phyloP scores from a whole-genome alignment of 1,140 invertebrate species.

The Lordiphosa collinella region DNA sequence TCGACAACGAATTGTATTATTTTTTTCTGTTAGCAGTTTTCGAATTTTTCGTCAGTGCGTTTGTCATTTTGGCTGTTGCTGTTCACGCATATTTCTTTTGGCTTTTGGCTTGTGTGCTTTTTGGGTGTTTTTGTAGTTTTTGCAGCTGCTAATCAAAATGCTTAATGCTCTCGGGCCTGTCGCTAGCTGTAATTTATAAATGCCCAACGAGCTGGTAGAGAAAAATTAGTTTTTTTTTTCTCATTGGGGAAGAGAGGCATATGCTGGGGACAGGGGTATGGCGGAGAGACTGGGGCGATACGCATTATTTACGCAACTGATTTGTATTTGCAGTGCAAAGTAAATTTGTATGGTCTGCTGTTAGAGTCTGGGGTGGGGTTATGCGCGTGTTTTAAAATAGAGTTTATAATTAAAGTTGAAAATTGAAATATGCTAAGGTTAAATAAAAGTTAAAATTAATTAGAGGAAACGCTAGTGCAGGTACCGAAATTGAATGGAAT shows the following conservation, averaged over 20 bases:
- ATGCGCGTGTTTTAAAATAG: conserved; percentile 13
- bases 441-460: conserved; percentile 19
- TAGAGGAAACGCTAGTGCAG: not conserved
- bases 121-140: conserved; percentile 38
- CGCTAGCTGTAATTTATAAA: conserved; percentile 66
- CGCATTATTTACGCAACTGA: conserved; percentile 78
- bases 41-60: conserved; percentile 57
- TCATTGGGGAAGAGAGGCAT: not conserved
- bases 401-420: conserved; percentile 17
- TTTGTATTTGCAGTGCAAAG: conserved; percentile 74
- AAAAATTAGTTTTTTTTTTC: conserved; percentile 9
- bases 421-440: conserved; percentile 17
- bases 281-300: conserved; percentile 27
- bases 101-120: conserved; percentile 16
- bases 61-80: conserved; percentile 37
- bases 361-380: conserved; percentile 2
- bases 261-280: too few species aligned
- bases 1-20: conserved; percentile 61
- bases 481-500: too few species aligned
- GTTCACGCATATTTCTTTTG: conserved; percentile 47
- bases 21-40: conserved; percentile 33
- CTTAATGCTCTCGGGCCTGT: conserved; percentile 55
- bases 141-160: conserved; percentile 76
- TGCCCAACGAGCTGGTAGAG: conserved; percentile 37
- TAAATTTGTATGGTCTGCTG: conserved; percentile 9